Conservation (phyloP, 2,888 invertebrate genomes). For the Oxycera nigricornis region DNA sequence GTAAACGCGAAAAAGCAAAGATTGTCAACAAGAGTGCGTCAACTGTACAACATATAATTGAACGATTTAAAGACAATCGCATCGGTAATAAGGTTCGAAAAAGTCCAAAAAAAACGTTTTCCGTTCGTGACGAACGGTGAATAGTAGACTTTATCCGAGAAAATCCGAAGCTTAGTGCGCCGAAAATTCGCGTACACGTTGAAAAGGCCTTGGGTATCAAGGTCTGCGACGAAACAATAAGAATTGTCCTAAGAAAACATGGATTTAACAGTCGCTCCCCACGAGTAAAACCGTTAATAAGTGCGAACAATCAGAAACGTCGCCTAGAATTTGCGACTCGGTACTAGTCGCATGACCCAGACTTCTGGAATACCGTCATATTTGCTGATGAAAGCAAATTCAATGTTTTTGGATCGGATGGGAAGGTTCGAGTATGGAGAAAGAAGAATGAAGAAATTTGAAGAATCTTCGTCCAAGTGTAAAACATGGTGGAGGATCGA, state of each 20-base stretch:
- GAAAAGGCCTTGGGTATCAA: conserved; percentile 13
- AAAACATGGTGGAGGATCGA: conserved; percentile 1
- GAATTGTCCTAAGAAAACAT: conserved; percentile 1
- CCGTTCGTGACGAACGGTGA: conserved; percentile 11
- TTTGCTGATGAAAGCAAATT: conserved; percentile 11
- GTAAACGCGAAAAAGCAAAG: conserved; percentile 16
- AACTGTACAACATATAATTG: conserved; percentile 20
- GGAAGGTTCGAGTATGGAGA: conserved; percentile 16
- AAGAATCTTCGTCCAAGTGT: conserved; percentile 20
- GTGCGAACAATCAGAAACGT: conserved; percentile 8
- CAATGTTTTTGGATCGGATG: conserved; percentile 15
- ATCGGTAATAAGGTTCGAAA: conserved; percentile 8
- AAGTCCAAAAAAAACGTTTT: conserved; percentile 8
- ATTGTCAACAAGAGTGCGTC: conserved; percentile 7
- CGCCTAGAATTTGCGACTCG: conserved; percentile 2
- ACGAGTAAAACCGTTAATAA: conserved; percentile 13
- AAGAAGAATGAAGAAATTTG: conserved; percentile 14
- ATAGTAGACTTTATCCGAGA: conserved; percentile 17
- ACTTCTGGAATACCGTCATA: conserved; percentile 7
- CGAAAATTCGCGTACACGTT: conserved; percentile 10
- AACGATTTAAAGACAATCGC: conserved; percentile 13
- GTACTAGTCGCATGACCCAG: conserved; percentile 9
- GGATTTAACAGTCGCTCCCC: background rate
- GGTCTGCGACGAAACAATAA: conserved; percentile 17
- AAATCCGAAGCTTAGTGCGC: background rate